Percentiles rank a stretch among this genome's conserved stretches.
phyloP scores from a whole-genome alignment of 2,113 vertebrate species.

The Leucoraja erinaceus region DNA sequence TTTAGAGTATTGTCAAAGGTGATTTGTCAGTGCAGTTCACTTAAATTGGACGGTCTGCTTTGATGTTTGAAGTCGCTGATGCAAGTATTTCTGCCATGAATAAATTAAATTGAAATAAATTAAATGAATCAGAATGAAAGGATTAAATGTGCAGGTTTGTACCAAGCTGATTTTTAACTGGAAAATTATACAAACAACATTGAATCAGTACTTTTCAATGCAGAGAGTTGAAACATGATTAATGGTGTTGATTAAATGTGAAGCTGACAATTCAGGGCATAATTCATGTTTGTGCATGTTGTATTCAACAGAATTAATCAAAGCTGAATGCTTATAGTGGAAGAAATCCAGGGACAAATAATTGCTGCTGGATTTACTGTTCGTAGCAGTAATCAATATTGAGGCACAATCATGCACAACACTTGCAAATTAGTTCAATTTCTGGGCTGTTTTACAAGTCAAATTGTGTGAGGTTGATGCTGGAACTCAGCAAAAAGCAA shows the following conservation, averaged over 20 bases:
- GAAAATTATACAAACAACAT: neutral
- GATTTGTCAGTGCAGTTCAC: neutral
- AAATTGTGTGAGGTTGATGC: neutral
- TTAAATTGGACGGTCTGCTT: neutral
- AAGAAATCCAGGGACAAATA: neutral
- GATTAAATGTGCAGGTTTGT: neutral
- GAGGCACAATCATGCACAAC: slow-evolving; percentile 1
- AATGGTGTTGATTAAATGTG: slow-evolving; percentile 7
- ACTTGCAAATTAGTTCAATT: slow-evolving; percentile 28
- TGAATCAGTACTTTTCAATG: neutral
- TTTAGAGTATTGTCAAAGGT: slow-evolving; percentile 9
- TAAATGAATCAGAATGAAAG: slow-evolving; percentile 4
- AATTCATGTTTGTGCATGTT: neutral
- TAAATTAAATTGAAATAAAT: neutral
- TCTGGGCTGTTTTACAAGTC: neutral
- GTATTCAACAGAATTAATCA: slow-evolving; percentile 19
- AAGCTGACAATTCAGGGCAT: neutral
- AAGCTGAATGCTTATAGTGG: slow-evolving; percentile 28
- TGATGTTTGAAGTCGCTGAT: neutral
- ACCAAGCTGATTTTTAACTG: neutral
- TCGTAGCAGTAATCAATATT: neutral
- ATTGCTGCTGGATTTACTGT: slow-evolving; percentile 9
- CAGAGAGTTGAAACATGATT: neutral
- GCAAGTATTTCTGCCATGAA: neutral
- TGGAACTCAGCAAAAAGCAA: neutral